Evolutionary conservation across 2,113 vertebrate genomes (phyloP).

Genomic region (human (Homo sapiens)): DNA sequence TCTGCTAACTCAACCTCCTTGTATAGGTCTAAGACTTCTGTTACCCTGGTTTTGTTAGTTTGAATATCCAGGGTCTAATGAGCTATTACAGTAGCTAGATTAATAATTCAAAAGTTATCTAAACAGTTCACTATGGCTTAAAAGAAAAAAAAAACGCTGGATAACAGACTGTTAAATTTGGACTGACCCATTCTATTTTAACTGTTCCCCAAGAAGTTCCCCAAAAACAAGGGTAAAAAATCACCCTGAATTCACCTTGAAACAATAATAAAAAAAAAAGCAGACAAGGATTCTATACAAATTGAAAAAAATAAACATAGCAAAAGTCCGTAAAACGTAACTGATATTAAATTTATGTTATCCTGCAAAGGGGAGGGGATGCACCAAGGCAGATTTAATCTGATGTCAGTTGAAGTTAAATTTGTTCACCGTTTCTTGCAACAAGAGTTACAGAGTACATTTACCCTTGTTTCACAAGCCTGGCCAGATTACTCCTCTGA

Average conservation of each 20-base stretch:
- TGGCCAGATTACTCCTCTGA: not conserved
- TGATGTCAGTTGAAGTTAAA: not conserved
- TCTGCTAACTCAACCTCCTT: not conserved
- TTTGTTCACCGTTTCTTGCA: not conserved
- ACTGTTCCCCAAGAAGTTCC: not conserved
- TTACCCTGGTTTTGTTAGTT: not conserved
- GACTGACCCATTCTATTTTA: not conserved
- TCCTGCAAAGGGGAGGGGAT: not conserved
- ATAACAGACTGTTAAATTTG: not conserved
- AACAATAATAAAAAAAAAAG: not conserved
- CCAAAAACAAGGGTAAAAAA: not conserved
- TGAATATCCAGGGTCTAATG: not conserved
- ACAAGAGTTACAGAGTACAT: not conserved
- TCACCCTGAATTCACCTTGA: not conserved
- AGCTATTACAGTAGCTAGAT: not conserved
- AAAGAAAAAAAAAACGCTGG: not conserved
- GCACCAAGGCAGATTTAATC: not conserved
- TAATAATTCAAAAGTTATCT: not conserved
- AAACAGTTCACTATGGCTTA: not conserved
- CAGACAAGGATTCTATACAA: not conserved
- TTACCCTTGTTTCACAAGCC: not conserved
- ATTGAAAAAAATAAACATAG: not conserved
- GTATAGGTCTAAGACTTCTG: not conserved
- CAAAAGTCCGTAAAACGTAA: not conserved
- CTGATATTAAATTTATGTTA: not conserved